phyloP scores from a whole-genome alignment of 2,797 vertebrate genomes.

The Spea hammondii region DNA sequence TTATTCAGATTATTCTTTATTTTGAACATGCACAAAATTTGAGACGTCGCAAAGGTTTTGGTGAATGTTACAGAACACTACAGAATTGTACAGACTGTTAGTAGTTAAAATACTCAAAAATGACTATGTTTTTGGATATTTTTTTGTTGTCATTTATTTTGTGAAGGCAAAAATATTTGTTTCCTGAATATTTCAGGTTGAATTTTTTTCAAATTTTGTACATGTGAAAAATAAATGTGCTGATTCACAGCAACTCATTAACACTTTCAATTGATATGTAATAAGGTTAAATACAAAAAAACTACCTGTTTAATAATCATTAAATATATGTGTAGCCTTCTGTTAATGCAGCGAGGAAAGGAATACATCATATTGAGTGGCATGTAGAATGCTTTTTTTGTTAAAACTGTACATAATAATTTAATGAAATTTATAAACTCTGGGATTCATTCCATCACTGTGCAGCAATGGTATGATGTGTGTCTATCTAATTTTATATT shows the following conservation, averaged over 20 bases:
- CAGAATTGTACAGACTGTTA: neutral
- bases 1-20: neutral
- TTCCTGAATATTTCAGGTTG: slow-evolving; percentile 3
- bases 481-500: slow-evolving; percentile 7
- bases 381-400: neutral
- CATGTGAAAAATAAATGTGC: neutral
- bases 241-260: neutral
- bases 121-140: neutral
- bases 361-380: neutral
- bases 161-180: slow-evolving; percentile 8
- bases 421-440: slow-evolving; percentile 4
- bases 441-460: slow-evolving; percentile 9
- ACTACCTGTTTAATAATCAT: neutral
- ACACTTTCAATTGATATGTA: neutral
- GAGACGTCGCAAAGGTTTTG: neutral
- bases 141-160: neutral
- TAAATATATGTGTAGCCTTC: neutral
- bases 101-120: neutral
- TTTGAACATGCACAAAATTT: neutral
- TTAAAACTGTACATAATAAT: slow-evolving; percentile 6
- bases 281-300: neutral
- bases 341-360: neutral
- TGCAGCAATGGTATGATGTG: slow-evolving; percentile 7
- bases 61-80: neutral
- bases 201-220: neutral